Base-by-base conservation (phyloP, 2,113 vertebrate genomes). In the Apodemus speciosus region DNA sequence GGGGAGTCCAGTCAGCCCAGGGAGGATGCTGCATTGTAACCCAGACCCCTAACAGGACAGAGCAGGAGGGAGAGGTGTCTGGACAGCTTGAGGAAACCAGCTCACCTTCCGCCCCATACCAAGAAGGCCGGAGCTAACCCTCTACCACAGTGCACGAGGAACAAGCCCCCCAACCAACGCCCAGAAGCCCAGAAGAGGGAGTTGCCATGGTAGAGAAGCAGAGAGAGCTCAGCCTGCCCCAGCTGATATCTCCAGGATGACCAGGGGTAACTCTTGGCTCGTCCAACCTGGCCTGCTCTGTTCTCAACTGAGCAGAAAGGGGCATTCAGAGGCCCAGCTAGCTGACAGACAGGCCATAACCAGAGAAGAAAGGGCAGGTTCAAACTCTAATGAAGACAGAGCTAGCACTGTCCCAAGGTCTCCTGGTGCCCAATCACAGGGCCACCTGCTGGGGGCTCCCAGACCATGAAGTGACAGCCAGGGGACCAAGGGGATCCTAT, bases 11-110 rank as follows among this genome's bases (percentile, higher is more conserved):
- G 66, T 96, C 84, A 92, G 88, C 27, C 18, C 92, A 46, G 16
- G 1, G 10, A 72, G 13, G 62, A 51, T 23, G 18, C 60, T 15
- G 5, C 0, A 0, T 0, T 0, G 0, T 0, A 68, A 0, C 30
- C 81, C 0, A 0, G 86, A 49, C 27, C 13, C 92, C 90, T 88
- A 21, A 3, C 9, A n/a, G 58, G 73, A 25, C n/a, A 86, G 76
- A 95, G 16, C 53, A 21, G 43, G 14, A 43, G 18, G 16, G 9
- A 56, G 69, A 69, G 21, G 69, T 3, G 0, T 9, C 30, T 3
- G 11, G 9, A 30, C 49, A 40, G 43, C 91, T 51, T 43, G 56
- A 68, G 81, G 72, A 76, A 60, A 7, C 60, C 1, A 64, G 71
- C 51, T 73, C 40, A 35, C 32, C 69, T 64, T 62, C 25, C 79